Percentiles rank a stretch among this genome's conserved stretches.
phyloP scores from a whole-genome alignment of 2,888 invertebrate species.

The Himalopsyche kuldschensis region DNA sequence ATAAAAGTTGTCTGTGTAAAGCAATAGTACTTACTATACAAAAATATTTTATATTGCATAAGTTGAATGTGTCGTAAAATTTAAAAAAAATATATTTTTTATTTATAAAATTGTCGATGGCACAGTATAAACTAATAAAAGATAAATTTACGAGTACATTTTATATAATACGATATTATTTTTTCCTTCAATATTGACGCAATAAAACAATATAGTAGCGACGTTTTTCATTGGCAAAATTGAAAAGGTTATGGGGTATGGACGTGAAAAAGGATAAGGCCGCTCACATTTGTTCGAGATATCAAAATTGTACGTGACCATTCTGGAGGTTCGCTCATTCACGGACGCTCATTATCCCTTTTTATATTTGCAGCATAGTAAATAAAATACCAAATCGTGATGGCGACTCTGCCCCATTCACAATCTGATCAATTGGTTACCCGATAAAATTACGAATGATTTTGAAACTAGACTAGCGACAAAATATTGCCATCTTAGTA shows the following conservation, averaged over 20 bases:
- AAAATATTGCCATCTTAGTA: no score
- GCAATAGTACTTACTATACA: no score
- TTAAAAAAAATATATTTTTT: no score
- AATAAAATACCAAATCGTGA: not conserved
- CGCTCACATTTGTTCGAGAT: not conserved
- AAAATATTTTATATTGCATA: no score
- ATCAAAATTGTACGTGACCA: not conserved
- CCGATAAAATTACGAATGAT: not conserved
- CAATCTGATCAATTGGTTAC: not conserved
- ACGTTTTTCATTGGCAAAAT: not conserved
- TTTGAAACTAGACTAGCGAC: not conserved
- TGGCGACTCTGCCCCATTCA: not conserved
- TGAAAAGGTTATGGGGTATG: not conserved
- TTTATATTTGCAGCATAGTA: not conserved
- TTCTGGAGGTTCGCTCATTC: not conserved
- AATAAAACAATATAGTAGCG: not conserved
- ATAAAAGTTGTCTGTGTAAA: no score
- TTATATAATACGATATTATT: not conserved
- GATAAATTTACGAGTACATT: not conserved
- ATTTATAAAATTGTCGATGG: no score
- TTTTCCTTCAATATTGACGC: not conserved
- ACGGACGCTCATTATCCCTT: not conserved
- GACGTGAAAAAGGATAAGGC: not conserved
- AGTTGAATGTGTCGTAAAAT: no score
- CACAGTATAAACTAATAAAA: no score